Evolutionary conservation across 2,797 vertebrate species (phyloP), one percentile per base, ranked within the genome.

Genomic region (Lithobates sylvaticus): DNA sequence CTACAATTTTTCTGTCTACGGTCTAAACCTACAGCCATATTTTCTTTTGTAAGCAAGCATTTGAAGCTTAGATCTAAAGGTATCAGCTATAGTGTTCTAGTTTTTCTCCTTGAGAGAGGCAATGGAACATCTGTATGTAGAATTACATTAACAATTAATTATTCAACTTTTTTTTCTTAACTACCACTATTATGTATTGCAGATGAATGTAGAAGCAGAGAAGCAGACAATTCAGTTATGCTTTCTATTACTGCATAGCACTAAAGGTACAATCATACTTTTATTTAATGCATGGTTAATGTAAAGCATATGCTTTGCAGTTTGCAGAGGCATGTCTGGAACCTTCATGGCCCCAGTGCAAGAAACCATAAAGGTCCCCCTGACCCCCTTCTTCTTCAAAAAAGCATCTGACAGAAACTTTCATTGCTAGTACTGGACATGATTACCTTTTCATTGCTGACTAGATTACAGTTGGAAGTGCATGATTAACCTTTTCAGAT

Each of bases 1-100:
- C 27, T 69, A 69, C 65, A 58, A 39, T 84, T 84, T 83, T 64
- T 42, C 6, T 69, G 29, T 84, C 54, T 61, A n/a, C 21, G 0
- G 18, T 76, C 54, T 1, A 50, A 10, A 70, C 64, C 65, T 61
- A 34, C 13, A 70, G 44, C 50, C 39, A 54, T 15, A 70, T 34
- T 70, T 34, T 12, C 23, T 18, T 34, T 69, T 79, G 68, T 69
- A 6, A 69, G 18, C 65, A 80, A 70, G 65, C 23, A 16, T 80
- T 70, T 70, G 8, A 70, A 50, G 21, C 27, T 29, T n/a, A 2
- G 29, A 23, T 65, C 18, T 26, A 54, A 79, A 70, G 54, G 18
- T 23, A 61, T 61, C 54, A 54, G 16, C 23, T 21, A 18, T n/a
- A 26, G 13, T 34, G 23, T 64, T 65, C n/a, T 42, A 67, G 7